phyloP scores from a whole-genome alignment of 2,113 vertebrate genomes.

The Nothocercus julius region DNA sequence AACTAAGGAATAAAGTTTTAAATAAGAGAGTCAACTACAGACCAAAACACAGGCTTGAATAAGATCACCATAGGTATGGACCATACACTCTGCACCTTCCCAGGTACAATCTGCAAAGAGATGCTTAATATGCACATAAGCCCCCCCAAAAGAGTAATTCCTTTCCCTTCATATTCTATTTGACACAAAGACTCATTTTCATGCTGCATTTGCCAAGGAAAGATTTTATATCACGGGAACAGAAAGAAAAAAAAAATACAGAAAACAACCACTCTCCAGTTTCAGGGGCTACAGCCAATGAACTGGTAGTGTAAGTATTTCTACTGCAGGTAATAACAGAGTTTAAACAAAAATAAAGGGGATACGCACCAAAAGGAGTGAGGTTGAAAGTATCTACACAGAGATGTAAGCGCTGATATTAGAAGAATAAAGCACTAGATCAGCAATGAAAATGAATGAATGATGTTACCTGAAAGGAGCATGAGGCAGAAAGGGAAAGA shows the following conservation, averaged over 20 bases:
- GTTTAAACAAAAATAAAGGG: neutral
- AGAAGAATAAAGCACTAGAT: neutral
- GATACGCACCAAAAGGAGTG: neutral
- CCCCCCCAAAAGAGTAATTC: neutral
- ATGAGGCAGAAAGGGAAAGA: conserved; percentile 39
- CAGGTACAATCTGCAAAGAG: neutral
- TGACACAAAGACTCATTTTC: neutral
- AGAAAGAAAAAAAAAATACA: too few species aligned
- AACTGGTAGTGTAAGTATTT: neutral
- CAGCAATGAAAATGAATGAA: conserved; percentile 48
- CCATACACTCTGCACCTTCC: neutral
- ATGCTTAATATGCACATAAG: neutral
- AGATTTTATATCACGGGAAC: neutral
- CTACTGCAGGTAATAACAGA: neutral
- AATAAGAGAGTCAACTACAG: neutral
- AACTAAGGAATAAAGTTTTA: neutral
- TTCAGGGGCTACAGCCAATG: neutral
- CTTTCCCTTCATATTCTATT: neutral
- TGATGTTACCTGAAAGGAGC: neutral
- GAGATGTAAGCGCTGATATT: neutral
- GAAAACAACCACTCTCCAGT: accelerated
- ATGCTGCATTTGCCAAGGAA: neutral
- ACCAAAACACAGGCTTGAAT: neutral
- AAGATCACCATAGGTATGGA: neutral
- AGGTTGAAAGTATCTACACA: neutral